Base-by-base conservation (phyloP, 2,797 vertebrate species). In the Protosalanx chinensis region DNA sequence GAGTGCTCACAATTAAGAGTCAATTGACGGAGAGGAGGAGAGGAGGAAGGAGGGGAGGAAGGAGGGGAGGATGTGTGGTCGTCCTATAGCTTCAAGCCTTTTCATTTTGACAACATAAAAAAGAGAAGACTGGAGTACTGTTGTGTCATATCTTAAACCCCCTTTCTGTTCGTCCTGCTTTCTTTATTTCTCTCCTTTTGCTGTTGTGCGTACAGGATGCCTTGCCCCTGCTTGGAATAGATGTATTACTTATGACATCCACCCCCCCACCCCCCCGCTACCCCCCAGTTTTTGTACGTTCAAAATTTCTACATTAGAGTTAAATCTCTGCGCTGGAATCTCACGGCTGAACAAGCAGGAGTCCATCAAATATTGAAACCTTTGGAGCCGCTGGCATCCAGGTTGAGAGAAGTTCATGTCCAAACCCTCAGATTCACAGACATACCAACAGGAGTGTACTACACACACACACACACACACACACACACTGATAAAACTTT, bases 341-440 rank as follows among this genome's bases (percentile, higher is more conserved):
- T 98, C 95, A 97, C 92, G 95, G 97, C 95, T 96, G 96, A 98
- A 93, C 97, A 98, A 95, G 95, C 95, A 92, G 72, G 92, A 95
- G 93, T 93, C 94, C 93, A 98, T 99, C 92, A 98, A 99, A 98
- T 99, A 99, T 99, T 99, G 96, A 99, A 96, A 93, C 93, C 92
- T 94, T 95, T 92, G 91, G 96, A 96, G 95, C 92, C 92, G 93
- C 94, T 95, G 95, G 94, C 95, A 94, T 94, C 92, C 95, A 97
- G 97, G 96, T 97, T 98, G 96, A 98, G 95, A 96, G 95, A 93
- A 98, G 97, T 98, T 99, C 97, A 97, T 96, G 96, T 98, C 97
- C 96, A 96, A 96, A 96, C 94, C 95, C 94, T 95, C 93, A 94
- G 93, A 95, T 95, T 96, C 95, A 92, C 94, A 97, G 95, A 97